Evolutionary conservation across 2,797 vertebrate genomes (phyloP).

Genomic region (Clarias laeviceps): DNA sequence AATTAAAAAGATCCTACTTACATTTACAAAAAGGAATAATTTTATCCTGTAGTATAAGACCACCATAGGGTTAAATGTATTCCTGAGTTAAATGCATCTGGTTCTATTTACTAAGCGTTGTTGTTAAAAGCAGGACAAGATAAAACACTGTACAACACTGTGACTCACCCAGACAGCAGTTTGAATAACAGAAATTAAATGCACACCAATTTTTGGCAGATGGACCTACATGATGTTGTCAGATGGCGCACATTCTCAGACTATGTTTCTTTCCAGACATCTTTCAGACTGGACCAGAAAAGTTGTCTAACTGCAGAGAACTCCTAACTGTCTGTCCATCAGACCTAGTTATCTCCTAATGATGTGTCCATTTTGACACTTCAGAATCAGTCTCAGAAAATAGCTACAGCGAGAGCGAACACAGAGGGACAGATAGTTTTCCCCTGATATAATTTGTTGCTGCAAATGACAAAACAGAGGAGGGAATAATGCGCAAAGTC

Average conservation of each 20-base stretch:
- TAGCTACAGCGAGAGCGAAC: conserved; percentile 72
- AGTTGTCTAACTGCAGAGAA: conserved; percentile 69
- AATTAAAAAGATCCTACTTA: neutral
- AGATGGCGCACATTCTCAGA: conserved; percentile 16
- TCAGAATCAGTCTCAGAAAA: conserved; percentile 81
- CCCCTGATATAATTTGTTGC: conserved; percentile 81
- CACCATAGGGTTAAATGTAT: neutral
- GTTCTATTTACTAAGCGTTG: neutral
- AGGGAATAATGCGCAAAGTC: conserved; percentile 83
- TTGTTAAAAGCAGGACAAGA: neutral
- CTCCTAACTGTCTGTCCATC: conserved; percentile 76
- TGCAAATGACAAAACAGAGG: conserved; percentile 81
- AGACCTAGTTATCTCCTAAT: conserved; percentile 78
- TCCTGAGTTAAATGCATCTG: neutral
- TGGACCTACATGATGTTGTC: neutral
- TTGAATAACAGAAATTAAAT: neutral
- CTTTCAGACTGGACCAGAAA: conserved; percentile 41
- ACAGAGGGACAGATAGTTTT: conserved; percentile 79
- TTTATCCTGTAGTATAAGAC: neutral
- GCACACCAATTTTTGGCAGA: neutral
- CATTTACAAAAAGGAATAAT: neutral
- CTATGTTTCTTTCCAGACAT: conserved; percentile 5
- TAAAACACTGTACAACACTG: neutral
- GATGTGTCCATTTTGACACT: conserved; percentile 81
- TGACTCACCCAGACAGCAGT: neutral